phyloP scores from a whole-genome alignment of 2,888 invertebrate genomes.

The Cerceris rybyensis region DNA sequence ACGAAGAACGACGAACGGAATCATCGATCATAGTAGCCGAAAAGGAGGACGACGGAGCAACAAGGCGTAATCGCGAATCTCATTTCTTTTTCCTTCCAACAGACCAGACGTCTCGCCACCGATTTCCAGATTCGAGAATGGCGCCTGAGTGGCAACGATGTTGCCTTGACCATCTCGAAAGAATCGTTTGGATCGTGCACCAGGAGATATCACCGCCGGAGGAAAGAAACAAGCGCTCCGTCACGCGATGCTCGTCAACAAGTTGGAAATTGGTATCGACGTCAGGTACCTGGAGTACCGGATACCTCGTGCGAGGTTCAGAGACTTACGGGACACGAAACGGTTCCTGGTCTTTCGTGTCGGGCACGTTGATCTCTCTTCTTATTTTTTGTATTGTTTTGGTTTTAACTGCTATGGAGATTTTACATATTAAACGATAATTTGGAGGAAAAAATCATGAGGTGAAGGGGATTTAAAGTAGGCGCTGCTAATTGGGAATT shows the following conservation, averaged over 20 bases:
- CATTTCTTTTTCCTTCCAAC: not conserved
- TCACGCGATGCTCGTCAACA: conserved; percentile 69
- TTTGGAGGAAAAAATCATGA: too few relatives aligned
- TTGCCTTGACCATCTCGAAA: conserved; percentile 17
- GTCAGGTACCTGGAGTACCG: conserved; percentile 18
- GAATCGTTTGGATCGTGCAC: conserved; percentile 19
- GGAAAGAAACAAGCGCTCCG: conserved; percentile 25
- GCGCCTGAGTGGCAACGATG: conserved; percentile 12
- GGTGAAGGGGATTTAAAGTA: too few relatives aligned
- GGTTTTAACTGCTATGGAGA: too few relatives aligned
- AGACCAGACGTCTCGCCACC: conserved; percentile 35
- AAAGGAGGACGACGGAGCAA: conserved; percentile 9
- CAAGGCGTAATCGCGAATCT: conserved; percentile 8
- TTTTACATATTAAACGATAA: too few relatives aligned
- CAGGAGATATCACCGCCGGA: conserved; percentile 30
- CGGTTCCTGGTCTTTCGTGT: conserved; percentile 48
- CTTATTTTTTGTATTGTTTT: conserved; percentile 6
- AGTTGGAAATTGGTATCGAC: conserved; percentile 68
- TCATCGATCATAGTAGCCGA: not conserved
- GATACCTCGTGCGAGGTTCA: conserved; percentile 8
- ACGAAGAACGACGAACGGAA: too few relatives aligned
- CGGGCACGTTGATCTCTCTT: conserved; percentile 25
- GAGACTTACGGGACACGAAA: conserved; percentile 55
- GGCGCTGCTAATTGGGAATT: too few relatives aligned
- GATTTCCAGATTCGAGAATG: conserved; percentile 12